These are phyloP conservation scores for Panagrolaimus sp. DNA, from an alignment of 1,140 invertebrate species.

Conservation along the genomic window DNA sequence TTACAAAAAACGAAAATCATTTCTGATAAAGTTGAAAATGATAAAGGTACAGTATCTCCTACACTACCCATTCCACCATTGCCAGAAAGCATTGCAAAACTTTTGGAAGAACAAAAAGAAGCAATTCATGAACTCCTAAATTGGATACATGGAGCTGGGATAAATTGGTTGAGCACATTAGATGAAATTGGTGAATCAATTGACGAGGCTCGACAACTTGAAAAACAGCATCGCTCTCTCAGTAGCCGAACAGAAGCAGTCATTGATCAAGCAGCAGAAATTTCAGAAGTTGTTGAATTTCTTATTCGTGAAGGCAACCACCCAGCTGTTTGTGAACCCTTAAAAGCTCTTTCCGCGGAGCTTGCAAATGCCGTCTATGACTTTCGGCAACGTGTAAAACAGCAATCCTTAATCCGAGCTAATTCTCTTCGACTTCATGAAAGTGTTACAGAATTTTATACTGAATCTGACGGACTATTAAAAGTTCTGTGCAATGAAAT, in stretches of 20 bases:
- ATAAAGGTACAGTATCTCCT: not conserved
- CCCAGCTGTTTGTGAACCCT: not conserved
- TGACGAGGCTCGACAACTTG: constrained; percentile 7
- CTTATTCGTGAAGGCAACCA: not conserved
- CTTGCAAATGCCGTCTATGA: constrained; percentile 3
- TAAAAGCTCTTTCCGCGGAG: constrained; percentile 4
- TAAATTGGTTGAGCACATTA: constrained; percentile 5
- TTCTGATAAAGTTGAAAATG: not conserved
- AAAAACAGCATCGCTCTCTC: not conserved
- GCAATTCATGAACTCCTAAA: constrained; percentile 11
- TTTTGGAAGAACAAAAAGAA: not conserved
- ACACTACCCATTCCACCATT: not conserved
- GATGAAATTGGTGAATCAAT: constrained; percentile 17
- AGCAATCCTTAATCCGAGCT: not conserved
- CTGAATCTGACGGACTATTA: constrained; percentile 22
- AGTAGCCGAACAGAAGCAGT: constrained; percentile 3
- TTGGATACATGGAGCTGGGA: constrained; percentile 16
- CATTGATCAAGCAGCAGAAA: constrained; percentile 11
- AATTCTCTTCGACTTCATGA: not conserved
- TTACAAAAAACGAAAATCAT: not conserved
- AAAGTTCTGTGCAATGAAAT: constrained; percentile 14
- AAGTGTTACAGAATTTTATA: constrained; percentile 21
- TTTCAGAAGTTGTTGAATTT: constrained; percentile 14
- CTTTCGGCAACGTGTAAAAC: constrained; percentile 8
- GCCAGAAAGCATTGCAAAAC: constrained; percentile 8